Conservation (phyloP, 2,113 vertebrate species). For the Forbesichthys agassizii region DNA sequence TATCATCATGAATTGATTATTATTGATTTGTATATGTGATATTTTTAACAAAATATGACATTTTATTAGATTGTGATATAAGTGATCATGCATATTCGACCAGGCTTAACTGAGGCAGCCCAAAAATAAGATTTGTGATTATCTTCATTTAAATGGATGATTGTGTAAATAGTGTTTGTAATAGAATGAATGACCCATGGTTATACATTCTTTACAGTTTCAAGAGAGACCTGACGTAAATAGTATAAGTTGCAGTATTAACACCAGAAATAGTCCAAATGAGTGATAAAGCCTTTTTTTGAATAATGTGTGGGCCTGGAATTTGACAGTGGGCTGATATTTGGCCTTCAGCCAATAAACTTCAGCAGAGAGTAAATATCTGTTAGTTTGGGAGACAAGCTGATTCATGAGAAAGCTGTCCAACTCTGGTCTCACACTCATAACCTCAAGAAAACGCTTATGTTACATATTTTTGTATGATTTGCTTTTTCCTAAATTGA, state of each 20-base stretch:
- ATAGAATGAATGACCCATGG: no score
- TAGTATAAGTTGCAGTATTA: neutral
- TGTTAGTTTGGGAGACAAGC: neutral
- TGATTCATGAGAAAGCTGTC: neutral
- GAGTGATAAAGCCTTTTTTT: neutral
- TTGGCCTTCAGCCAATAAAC: slow-evolving; percentile 50
- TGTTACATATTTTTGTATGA: neutral
- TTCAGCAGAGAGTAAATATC: slow-evolving; percentile 42
- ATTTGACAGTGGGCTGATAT: slow-evolving; percentile 50
- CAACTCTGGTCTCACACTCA: neutral
- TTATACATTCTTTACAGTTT: no score
- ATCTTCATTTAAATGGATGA: no score
- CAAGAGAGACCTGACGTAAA: neutral
- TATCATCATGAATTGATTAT: no score
- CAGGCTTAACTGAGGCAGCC: no score
- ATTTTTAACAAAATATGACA: no score
- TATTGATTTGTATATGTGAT: no score
- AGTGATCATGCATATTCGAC: no score
- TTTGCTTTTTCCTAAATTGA: neutral
- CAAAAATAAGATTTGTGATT: no score
- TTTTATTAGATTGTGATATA: no score
- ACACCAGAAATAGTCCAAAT: slow-evolving; percentile 1
- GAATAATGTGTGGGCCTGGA: slow-evolving; percentile 50
- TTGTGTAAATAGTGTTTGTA: no score
- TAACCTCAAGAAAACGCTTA: neutral